These are phyloP conservation scores for Callocephalon fimbriatum DNA, from an alignment of 2,113 vertebrate species.

Conservation along the genomic window DNA sequence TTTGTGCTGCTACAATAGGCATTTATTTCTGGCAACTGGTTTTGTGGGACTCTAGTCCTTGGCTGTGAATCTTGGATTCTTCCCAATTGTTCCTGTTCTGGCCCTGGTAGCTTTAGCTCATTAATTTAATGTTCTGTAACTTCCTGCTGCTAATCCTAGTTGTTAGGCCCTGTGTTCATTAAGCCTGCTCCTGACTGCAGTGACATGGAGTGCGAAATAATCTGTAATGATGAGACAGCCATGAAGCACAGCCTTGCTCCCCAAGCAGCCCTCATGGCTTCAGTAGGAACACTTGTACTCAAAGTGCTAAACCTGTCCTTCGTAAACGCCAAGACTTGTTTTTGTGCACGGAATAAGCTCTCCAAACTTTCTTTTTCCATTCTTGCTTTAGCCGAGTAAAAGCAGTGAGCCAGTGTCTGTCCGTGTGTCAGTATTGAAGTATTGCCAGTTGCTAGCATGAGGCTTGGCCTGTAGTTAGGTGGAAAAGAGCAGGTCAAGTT, in stretches of 20 bases:
- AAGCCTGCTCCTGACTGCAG: background rate
- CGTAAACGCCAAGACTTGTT: background rate
- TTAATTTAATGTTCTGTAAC: slow-evolving; percentile 44
- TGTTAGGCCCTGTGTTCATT: background rate
- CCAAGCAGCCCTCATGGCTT: background rate
- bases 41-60: background rate
- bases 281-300: background rate
- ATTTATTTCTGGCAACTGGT: slow-evolving; percentile 15
- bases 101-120: slow-evolving; percentile 18
- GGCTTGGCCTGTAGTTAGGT: background rate
- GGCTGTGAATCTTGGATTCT: slow-evolving; percentile 24
- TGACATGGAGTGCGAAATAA: background rate
- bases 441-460: background rate
- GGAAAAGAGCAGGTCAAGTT: background rate
- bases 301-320: background rate
- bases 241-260: background rate
- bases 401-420: background rate
- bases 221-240: accelerated
- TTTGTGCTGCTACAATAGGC: background rate
- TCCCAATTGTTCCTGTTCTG: slow-evolving; percentile 11
- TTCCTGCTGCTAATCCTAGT: slow-evolving; percentile 50
- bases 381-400: background rate
- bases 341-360: accelerated
- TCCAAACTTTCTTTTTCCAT: background rate
- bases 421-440: background rate